These are phyloP conservation scores for Cantharis rufa DNA, from an alignment of 2,888 invertebrate species.

Conservation along the genomic window DNA sequence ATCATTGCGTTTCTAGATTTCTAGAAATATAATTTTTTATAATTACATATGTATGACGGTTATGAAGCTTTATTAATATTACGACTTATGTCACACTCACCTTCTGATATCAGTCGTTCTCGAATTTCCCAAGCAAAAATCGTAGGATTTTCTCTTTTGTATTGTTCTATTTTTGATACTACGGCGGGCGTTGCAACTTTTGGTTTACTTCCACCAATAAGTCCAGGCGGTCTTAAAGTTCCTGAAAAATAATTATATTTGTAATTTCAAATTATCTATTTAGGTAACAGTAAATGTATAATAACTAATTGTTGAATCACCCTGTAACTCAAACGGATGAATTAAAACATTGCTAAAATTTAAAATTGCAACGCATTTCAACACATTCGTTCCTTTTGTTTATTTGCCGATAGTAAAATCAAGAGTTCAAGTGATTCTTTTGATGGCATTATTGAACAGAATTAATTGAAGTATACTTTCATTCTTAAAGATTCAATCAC, in stretches of 20 bases:
- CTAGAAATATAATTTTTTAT: constrained; percentile 13
- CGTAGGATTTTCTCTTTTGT: constrained; percentile 97
- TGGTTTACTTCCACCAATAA: constrained; percentile 95
- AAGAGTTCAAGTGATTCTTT: background rate
- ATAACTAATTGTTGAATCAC: background rate
- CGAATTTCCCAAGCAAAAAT: constrained; percentile 99
- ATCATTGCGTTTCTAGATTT: constrained; percentile 14
- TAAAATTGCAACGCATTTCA: background rate
- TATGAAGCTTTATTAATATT: background rate
- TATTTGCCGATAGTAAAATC: background rate
- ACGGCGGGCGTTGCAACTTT: constrained; percentile 98
- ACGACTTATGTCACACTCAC: constrained; percentile 60
- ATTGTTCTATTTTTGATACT: constrained; percentile 96
- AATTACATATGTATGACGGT: constrained; percentile 5
- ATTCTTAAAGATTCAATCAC: constrained; percentile 39
- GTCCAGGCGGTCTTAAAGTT: constrained; percentile 84
- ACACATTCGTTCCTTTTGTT: background rate
- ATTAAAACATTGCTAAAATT: background rate
- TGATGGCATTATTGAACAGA: background rate
- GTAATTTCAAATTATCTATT: background rate
- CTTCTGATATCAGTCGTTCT: constrained; percentile 94
- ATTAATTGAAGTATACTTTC: background rate
- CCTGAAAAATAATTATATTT: constrained; percentile 62
- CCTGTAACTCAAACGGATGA: background rate
- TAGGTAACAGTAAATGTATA: background rate